Evolutionary conservation across 2,797 vertebrate genomes (phyloP), one percentile per base, ranked within the genome.

Genomic region (Strix occidentalis): DNA sequence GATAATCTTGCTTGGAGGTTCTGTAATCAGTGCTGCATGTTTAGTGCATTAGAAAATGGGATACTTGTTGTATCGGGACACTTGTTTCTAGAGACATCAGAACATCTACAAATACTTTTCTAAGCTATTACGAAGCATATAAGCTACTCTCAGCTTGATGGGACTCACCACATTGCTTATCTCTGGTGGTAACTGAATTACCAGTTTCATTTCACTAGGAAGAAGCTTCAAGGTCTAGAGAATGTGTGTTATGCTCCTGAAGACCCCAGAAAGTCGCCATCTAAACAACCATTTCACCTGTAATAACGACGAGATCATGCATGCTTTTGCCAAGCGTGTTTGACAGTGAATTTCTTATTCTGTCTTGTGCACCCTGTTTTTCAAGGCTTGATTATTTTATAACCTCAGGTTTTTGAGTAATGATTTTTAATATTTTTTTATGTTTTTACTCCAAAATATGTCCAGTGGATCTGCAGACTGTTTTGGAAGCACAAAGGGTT

Each of bases 1-100:
- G 66, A 65, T 79, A 76, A 84, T 93, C 85, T 84, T 91, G 23
- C 51, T 81, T 79, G 51, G 87, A 95, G 50, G 28, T 79, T 88
- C 63, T 72, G 29, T 48, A 39, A n/a, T 60, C 45, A 61, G 43
- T 85, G 58, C 46, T 56, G 26, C 2, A 2, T 63, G 4, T 39
- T 64, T 51, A 39, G 29, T 53, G 48, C 35, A 17, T 83, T 84
- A 75, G 61, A 61, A 86, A 90, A 77, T 41, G 16, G 16, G 24
- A 71, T 35, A 15, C 11, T 69, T 75, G 11, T 63, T 72, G 3
- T 74, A 9, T 51, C 21, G 25, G 63, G 20, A 6, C 5, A 5
- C 10, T 43, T 61, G 31, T 76, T 66, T 70, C 43, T 65, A 46
- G 81, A 82, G 74, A 16, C 28, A 54, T 2, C 66, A 58, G 14